Evolutionary conservation across 2,113 vertebrate species (phyloP).

Genomic region (Cyphomyrus discorhynchus): DNA sequence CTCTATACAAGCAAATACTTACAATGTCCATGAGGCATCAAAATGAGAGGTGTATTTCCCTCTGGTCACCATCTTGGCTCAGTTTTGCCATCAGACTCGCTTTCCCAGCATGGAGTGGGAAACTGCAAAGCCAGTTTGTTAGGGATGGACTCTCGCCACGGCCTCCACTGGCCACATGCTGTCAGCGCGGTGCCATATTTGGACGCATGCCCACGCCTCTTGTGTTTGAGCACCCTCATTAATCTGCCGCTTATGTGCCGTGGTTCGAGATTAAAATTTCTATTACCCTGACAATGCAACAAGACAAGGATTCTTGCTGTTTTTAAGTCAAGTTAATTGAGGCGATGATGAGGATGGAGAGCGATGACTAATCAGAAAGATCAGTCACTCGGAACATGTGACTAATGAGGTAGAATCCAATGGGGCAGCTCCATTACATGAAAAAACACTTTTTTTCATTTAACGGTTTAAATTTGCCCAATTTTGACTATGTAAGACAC

Average conservation of each 20-base stretch:
- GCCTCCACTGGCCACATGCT: background rate
- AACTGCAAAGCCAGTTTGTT: background rate
- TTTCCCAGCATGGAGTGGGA: background rate
- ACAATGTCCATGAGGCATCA: background rate
- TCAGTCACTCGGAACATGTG: background rate
- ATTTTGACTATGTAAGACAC: background rate
- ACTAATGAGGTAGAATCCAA: background rate
- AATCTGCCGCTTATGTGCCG: slow-evolving; percentile 19
- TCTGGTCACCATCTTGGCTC: slow-evolving; percentile 3
- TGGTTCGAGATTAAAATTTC: slow-evolving; percentile 18
- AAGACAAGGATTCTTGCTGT: background rate
- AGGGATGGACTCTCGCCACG: background rate
- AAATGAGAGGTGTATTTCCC: background rate
- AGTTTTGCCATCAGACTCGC: background rate
- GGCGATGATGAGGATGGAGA: background rate
- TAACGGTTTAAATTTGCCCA: background rate
- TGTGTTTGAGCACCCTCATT: slow-evolving; percentile 16
- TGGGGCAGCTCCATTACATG: background rate
- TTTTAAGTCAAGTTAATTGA: slow-evolving; percentile 19
- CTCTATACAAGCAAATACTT: background rate
- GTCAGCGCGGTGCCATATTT: background rate
- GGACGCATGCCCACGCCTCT: slow-evolving; percentile 4
- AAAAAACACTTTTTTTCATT: background rate
- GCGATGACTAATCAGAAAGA: background rate
- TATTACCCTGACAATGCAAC: slow-evolving; percentile 19